phyloP scores from a whole-genome alignment of 2,888 invertebrate genomes.

The Neelides folsomi region DNA sequence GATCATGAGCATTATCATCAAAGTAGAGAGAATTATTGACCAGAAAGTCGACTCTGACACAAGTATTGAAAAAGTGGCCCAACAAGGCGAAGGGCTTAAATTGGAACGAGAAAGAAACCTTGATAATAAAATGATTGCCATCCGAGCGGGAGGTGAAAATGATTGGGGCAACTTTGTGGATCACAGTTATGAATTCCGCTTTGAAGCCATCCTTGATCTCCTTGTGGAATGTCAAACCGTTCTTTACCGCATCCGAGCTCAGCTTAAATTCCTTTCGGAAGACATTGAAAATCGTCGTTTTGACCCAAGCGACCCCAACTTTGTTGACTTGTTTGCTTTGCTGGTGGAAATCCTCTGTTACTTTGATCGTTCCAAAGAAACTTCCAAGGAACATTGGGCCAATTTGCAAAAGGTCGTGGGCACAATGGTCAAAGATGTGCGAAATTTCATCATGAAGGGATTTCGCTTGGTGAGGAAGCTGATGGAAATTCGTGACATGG shows the following conservation, averaged over 20 bases:
- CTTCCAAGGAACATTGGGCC: background rate
- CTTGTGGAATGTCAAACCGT: background rate
- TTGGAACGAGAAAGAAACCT: background rate
- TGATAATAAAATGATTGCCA: background rate
- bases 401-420: background rate
- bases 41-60: too few relatives aligned
- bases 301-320: background rate
- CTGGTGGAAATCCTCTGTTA: background rate
- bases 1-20: too few relatives aligned
- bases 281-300: constrained; percentile 1
- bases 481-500: constrained; percentile 2
- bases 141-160: background rate
- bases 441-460: background rate
- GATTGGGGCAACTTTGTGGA: constrained; percentile 1
- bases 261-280: constrained; percentile 2
- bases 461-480: background rate
- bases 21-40: too few relatives aligned
- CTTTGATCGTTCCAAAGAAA: constrained; percentile 3
- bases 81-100: background rate
- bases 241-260: background rate
- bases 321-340: background rate
- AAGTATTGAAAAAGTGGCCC: too few relatives aligned
- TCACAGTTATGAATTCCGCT: background rate
- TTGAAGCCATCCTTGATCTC: background rate
- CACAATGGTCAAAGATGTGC: background rate